Conservation (phyloP, 2,113 vertebrate genomes). For the Macroglossus sobrinus region DNA sequence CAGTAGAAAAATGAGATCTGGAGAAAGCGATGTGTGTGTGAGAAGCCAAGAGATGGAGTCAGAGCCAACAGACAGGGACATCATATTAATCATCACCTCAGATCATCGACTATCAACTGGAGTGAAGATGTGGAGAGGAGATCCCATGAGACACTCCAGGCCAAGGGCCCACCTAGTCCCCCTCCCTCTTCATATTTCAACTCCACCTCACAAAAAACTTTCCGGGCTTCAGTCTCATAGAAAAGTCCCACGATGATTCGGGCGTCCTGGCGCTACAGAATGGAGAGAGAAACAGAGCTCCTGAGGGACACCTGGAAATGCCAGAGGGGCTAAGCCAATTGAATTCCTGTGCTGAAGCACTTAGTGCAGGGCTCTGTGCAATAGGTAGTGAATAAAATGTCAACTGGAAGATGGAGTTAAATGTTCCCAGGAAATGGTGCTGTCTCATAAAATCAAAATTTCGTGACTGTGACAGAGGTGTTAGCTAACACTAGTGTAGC, state of each 20-base stretch:
- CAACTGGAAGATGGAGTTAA: not conserved
- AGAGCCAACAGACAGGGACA: not conserved
- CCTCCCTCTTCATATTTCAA: not conserved
- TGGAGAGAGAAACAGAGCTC: not conserved
- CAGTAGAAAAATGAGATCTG: not conserved
- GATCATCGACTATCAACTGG: not conserved
- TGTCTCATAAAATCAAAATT: not conserved
- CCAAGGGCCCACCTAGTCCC: not conserved
- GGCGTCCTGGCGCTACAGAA: slow-evolving; percentile 91
- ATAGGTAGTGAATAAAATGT: not conserved
- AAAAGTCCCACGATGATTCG: slow-evolving; percentile 97
- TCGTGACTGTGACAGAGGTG: not conserved
- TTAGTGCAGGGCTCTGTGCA: not conserved
- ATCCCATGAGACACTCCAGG: not conserved
- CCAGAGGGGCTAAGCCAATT: not conserved
- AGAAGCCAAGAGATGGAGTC: not conserved
- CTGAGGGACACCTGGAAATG: not conserved
- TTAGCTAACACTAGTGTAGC: not conserved
- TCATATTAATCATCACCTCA: not conserved
- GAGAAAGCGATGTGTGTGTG: not conserved
- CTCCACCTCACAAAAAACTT: slow-evolving; percentile 96
- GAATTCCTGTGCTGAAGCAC: not conserved
- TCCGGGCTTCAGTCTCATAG: slow-evolving; percentile 96
- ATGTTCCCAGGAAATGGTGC: not conserved
- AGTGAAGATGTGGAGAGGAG: not conserved